Evolutionary conservation across 2,888 invertebrate genomes (phyloP).

Genomic region (Dasypogon diadema): DNA sequence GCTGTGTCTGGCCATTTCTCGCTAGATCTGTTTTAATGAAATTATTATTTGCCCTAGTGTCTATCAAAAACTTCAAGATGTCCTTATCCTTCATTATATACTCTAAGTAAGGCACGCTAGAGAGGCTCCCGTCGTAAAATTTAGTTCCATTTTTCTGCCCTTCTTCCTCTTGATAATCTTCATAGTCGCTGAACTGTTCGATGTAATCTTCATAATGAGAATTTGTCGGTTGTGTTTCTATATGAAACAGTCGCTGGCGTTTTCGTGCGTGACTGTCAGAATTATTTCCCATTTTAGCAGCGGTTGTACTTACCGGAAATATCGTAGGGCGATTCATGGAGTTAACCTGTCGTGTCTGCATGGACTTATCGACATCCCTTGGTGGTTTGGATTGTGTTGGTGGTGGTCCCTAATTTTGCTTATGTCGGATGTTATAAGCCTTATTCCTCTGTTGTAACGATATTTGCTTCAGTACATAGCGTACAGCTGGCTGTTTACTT

Average conservation of each 20-base stretch:
- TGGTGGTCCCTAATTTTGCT: neutral
- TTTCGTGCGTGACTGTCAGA: neutral
- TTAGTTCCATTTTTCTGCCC: neutral
- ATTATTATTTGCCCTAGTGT: neutral
- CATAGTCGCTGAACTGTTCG: neutral
- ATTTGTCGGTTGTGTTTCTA: neutral
- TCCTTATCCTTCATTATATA: neutral
- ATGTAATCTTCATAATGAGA: neutral
- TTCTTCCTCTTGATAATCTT: neutral
- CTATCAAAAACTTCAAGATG: neutral
- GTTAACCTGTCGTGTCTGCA: too few relatives aligned
- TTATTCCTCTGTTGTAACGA: neutral
- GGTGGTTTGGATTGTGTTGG: conserved; percentile 5
- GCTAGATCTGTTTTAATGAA: neutral
- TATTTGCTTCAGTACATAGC: neutral
- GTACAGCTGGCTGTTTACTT: neutral
- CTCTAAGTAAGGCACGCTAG: conserved; percentile 28
- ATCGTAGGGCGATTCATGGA: too few relatives aligned
- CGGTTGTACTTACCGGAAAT: too few relatives aligned
- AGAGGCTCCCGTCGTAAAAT: neutral
- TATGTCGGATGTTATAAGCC: conserved; percentile 34
- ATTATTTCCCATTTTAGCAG: too few relatives aligned
- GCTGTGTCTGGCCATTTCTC: neutral
- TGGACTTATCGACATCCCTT: conserved; percentile 25
- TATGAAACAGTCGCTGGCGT: conserved; percentile 1